Evolutionary conservation across 2,113 vertebrate genomes (phyloP).

Genomic region (Epinephelus fuscoguttatus): DNA sequence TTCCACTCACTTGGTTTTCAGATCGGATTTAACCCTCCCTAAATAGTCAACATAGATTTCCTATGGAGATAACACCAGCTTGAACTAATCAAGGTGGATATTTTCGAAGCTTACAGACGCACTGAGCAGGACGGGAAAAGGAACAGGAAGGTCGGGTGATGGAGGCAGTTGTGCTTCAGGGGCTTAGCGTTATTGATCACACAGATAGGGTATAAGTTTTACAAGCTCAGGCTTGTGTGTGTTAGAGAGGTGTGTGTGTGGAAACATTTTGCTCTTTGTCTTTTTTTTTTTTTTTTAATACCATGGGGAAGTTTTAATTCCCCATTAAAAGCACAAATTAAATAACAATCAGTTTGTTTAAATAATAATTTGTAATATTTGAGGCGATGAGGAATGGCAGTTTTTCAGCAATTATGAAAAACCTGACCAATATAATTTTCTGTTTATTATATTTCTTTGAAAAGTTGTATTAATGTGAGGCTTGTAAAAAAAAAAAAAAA

Average conservation of each 20-base stretch:
- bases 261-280: neutral
- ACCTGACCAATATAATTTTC: neutral
- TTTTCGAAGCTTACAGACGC: slow-evolving; percentile 52
- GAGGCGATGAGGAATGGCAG: neutral
- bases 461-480: neutral
- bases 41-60: slow-evolving; percentile 44
- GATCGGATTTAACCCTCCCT: slow-evolving; percentile 17
- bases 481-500: neutral
- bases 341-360: neutral
- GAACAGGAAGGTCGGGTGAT: slow-evolving; percentile 30
- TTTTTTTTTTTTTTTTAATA: slow-evolving; percentile 16
- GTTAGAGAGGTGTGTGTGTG: neutral
- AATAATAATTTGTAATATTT: neutral
- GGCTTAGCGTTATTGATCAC: slow-evolving; percentile 59
- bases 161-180: slow-evolving; percentile 34
- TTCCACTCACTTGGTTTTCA: slow-evolving; percentile 18
- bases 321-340: neutral
- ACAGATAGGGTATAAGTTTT: slow-evolving; percentile 30
- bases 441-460: neutral
- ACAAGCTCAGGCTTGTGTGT: slow-evolving; percentile 12
- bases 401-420: neutral
- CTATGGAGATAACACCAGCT: slow-evolving; percentile 40
- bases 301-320: neutral
- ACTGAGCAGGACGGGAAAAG: slow-evolving; percentile 38
- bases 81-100: slow-evolving; percentile 56